Evolutionary conservation across 1,140 invertebrate genomes (phyloP), one percentile per base, ranked within the genome.

Genomic region (Apis cerana): DNA sequence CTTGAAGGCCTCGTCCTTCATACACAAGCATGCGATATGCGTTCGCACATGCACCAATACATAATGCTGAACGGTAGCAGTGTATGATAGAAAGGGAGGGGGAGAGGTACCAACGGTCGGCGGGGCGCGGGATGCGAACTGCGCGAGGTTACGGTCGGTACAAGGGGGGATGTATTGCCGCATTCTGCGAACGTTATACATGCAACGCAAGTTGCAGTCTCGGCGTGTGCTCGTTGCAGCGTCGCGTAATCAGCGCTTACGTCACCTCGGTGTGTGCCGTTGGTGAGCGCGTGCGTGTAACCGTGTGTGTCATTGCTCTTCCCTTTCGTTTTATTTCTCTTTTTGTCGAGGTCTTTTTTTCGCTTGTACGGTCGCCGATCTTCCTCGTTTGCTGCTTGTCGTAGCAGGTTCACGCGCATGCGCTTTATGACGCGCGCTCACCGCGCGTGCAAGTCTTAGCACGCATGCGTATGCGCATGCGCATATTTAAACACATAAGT

Each of bases 1-100:
- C 70, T 83, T 67, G 88, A 90, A 89, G 89, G 87, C 87, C 88
- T 81, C 88, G 90, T 90, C 89, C 89, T 91, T 89, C 88, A 72
- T 82, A 80, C 69, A 67, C 83, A 61, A 33, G 43, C 72, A 58
- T 33, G 27, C 21, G 56, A 61, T 48, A 62, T 33, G 69, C 64
- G 27, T 70, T 76, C 43, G 69, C 72, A 65, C 74, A 65, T 52
- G 48, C 50, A 80, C 77, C 58, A 80, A 80, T 19, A 72, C 71
- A 58, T 21, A 19, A 4, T 7, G 19, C 11, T 43, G 62, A 65
- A 74, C 75, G 69, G 50, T 33, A 70, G 56, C 64, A 50, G 67
- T 11, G 67, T 48, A 23, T 13, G 48, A 12, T 19, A n/a, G 33
- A 50, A 13, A 15, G 67, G 48, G 7, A 8, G 21, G 67, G 21